phyloP scores from a whole-genome alignment of 2,888 invertebrate species.

The Hoplodrina blanda region DNA sequence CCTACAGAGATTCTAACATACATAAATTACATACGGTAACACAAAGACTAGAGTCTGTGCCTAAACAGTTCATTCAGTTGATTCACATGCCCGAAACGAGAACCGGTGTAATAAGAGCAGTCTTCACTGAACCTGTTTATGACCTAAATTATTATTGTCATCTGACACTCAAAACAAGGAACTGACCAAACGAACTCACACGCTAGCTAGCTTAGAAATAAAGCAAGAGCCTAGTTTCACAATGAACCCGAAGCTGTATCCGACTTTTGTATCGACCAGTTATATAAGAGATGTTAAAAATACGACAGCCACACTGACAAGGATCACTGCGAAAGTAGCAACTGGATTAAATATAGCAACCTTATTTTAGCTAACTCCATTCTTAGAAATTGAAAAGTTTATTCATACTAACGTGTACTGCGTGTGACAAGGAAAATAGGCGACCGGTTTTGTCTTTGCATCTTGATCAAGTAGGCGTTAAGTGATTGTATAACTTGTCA shows the following conservation, averaged over 20 bases:
- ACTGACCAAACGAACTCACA: constrained; percentile 70
- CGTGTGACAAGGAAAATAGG: constrained; percentile 41
- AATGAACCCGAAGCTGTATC: constrained; percentile 62
- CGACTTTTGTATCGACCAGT: constrained; percentile 67
- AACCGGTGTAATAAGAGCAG: constrained; percentile 53
- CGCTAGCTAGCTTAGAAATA: constrained; percentile 47
- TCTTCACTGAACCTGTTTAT: constrained; percentile 71
- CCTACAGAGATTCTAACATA: neutral
- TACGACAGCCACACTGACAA: constrained; percentile 51
- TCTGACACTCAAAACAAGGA: constrained; percentile 71
- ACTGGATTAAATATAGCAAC: constrained; percentile 48
- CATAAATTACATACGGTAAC: neutral
- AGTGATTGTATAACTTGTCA: constrained; percentile 48
- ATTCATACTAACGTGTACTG: constrained; percentile 28
- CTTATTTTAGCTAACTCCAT: constrained; percentile 49
- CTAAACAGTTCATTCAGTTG: constrained; percentile 43
- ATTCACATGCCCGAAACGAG: constrained; percentile 43
- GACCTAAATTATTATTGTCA: constrained; percentile 72
- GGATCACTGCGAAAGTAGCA: constrained; percentile 56
- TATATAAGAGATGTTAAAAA: constrained; percentile 66
- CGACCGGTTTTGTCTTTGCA: constrained; percentile 34
- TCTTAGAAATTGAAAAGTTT: constrained; percentile 43
- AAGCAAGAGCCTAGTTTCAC: constrained; percentile 67
- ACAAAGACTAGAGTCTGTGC: constrained; percentile 14
- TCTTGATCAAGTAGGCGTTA: constrained; percentile 40